A percentile compares a stretch with the other conserved stretches of the same genome.
phyloP scores from a whole-genome alignment of 2,797 vertebrate species.

The Okamejei kenojei region DNA sequence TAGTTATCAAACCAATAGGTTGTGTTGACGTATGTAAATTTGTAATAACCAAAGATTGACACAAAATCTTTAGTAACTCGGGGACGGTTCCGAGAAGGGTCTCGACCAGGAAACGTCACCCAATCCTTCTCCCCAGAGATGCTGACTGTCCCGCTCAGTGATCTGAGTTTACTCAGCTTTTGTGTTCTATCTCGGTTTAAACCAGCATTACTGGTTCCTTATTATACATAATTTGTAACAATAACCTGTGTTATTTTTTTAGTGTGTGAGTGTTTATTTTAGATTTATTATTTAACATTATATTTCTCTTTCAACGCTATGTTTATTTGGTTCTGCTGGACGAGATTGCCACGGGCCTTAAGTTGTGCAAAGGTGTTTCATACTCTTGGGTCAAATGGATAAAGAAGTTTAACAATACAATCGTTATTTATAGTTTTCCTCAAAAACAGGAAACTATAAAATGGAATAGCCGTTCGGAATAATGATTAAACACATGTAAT shows the following conservation, averaged over 20 bases:
- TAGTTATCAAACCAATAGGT: no score
- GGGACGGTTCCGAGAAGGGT: no score
- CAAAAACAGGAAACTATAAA: not conserved
- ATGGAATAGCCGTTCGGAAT: slow-evolving; percentile 18
- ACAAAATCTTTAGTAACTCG: no score
- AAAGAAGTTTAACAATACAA: slow-evolving; percentile 28
- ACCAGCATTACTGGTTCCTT: no score
- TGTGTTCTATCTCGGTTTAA: not conserved
- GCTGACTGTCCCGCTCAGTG: no score
- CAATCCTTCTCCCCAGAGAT: no score
- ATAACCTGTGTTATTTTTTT: not conserved
- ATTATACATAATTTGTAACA: slow-evolving; percentile 8
- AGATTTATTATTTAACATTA: slow-evolving; percentile 27
- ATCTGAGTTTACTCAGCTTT: no score
- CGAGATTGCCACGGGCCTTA: not conserved
- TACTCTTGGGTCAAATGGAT: not conserved
- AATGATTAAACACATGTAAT: slow-evolving; percentile 31
- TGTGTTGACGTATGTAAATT: no score
- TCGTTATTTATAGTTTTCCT: slow-evolving; percentile 1
- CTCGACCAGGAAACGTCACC: no score
- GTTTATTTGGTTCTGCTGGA: slow-evolving; percentile 22
- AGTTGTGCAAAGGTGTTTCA: not conserved
- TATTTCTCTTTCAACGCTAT: not conserved
- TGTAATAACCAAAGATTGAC: no score
- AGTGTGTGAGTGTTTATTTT: not conserved